Percentiles rank a stretch among this genome's conserved stretches.
Evolutionary conservation across 2,113 vertebrate genomes (phyloP).

Genomic region (Podarcis cretensis): DNA sequence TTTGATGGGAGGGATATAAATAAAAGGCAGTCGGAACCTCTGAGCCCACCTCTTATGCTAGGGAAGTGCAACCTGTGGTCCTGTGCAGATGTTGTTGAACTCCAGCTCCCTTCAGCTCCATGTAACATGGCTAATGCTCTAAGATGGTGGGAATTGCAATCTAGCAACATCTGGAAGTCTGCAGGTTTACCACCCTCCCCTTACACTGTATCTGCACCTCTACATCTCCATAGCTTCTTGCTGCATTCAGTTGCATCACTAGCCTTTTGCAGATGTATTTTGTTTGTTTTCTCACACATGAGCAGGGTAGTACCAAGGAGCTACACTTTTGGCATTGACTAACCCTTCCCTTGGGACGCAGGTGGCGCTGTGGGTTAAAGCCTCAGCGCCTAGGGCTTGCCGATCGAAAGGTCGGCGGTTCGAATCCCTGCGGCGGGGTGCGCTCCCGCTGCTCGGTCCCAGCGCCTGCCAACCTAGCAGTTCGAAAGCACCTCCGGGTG

Average conservation of each 20-base stretch:
- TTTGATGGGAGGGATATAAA: background rate
- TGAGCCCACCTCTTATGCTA: no score
- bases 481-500: no score
- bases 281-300: background rate
- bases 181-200: no score
- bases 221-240: background rate
- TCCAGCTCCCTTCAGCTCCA: background rate
- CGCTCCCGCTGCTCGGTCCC: no score
- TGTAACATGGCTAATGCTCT: background rate
- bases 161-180: no score
- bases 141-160: no score
- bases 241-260: background rate
- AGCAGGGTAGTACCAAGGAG: background rate
- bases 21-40: background rate
- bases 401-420: no score
- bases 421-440: no score
- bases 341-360: background rate
- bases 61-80: no score
- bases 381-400: no score
- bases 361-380: no score
- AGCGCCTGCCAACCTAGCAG: no score
- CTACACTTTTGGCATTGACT: background rate
- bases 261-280: background rate
- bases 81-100: background rate
- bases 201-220: background rate